Evolutionary conservation across 2,113 vertebrate species (phyloP), one percentile per base, ranked within the genome.

Genomic region (Leptodactylus fuscus): DNA sequence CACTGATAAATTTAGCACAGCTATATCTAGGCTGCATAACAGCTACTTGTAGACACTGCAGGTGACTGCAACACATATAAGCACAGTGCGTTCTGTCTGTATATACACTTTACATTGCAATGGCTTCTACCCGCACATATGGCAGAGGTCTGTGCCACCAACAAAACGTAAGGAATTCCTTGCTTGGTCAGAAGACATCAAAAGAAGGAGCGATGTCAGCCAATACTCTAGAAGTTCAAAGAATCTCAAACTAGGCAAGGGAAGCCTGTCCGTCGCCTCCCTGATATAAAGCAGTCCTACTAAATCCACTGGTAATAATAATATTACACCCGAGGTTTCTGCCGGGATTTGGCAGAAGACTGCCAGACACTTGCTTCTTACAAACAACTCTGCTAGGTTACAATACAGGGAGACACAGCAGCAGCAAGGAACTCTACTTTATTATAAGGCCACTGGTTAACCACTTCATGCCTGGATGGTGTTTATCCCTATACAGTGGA

Each of bases 201-300:
- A 78, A 55, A 34, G 9, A 69, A 15, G 29, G 48, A 24, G 41
- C 41, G 32, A 18, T 60, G 49, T 18, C n/a, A 16, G 44, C 48
- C 69, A 83, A 60, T 74, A 24, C 12, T 9, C n/a, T 29, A 34
- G 6, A 60, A 83, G 69, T 29, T 83, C 34, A 82, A 75, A 46
- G 69, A 32, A 44, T 22, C 34, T 18, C 10, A 5, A 15, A 38
- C 27, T 29, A 24, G 62, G 15, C n/a, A 34, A 44, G n/a, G n/a
- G 9, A 46, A 75, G 22, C 51, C 34, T 51, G 70, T 15, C 49
- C 71, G 69, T 51, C 70, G 34, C 51, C 69, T 74, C 70, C 16
- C 51, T 62, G 70, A 76, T 76, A 38, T 20, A 62, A 83, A 60
- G 36, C 82, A 83, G 81, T 4, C 24, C 71, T 36, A 24, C 82